Percentiles rank a stretch among this genome's conserved stretches.
These are phyloP conservation scores for Scaptodrosophila lebanonensis DNA, from an alignment of 1,140 invertebrate genomes.

Conservation along the genomic window DNA sequence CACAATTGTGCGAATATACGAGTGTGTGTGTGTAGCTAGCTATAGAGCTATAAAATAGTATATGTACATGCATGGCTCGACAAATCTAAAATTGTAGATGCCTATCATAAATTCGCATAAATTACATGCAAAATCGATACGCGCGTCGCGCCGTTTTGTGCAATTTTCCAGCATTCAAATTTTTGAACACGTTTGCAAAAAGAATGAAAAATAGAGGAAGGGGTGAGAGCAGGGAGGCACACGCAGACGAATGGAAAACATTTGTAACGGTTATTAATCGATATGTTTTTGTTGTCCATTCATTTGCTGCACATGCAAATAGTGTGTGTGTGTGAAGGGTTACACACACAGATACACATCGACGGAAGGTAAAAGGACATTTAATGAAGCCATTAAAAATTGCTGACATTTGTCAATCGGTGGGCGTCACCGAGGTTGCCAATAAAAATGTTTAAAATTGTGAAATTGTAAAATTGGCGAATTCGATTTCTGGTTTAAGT, in stretches of 20 bases:
- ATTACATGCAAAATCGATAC: constrained; percentile 58
- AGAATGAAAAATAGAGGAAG: constrained; percentile 42
- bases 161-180: constrained; percentile 39
- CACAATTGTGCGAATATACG: too few relatives aligned
- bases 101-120: constrained; percentile 70
- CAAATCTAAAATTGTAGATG: too few relatives aligned
- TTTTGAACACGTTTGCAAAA: constrained; percentile 5
- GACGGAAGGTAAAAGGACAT: constrained; percentile 3
- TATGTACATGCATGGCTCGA: too few relatives aligned
- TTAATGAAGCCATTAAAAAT: constrained; percentile 70
- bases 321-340: constrained; percentile 49
- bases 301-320: constrained; percentile 56
- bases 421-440: constrained; percentile 44
- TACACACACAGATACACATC: constrained; percentile 4
- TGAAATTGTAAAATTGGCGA: constrained; percentile 59
- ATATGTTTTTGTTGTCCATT: constrained; percentile 38
- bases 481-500: constrained; percentile 37
- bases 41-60: too few relatives aligned
- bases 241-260: constrained; percentile 71
- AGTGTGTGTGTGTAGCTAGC: too few relatives aligned
- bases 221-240: constrained; percentile 35
- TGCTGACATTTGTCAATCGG: constrained; percentile 64
- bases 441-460: constrained; percentile 47
- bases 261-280: constrained; percentile 72
- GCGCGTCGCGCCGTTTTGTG: constrained; percentile 19